These are phyloP conservation scores for Prosapia bicincta DNA, from an alignment of 2,888 invertebrate species.

Conservation along the genomic window DNA sequence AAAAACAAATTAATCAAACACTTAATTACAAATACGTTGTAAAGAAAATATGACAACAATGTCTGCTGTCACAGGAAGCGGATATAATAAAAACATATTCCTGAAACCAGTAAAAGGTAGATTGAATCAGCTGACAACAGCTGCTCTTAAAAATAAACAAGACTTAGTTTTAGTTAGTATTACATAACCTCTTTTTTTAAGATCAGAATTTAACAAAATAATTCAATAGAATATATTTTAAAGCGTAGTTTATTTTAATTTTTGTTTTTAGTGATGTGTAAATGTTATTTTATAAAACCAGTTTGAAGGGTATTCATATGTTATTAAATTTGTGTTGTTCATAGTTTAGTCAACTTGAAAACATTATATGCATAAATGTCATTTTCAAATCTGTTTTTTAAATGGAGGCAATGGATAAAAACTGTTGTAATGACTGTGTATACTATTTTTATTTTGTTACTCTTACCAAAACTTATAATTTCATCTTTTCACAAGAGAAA, in stretches of 20 bases:
- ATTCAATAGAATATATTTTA: no score
- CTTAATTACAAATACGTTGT: not conserved
- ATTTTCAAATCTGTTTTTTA: constrained; percentile 19
- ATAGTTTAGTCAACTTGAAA: no score
- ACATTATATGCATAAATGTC: no score
- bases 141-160: not conserved
- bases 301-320: no score
- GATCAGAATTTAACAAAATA: not conserved
- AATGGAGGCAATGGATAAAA: constrained; percentile 27
- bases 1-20: not conserved
- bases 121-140: not conserved
- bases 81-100: not conserved
- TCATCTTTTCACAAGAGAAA: constrained; percentile 32
- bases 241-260: no score
- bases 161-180: not conserved
- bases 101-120: not conserved
- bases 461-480: constrained; percentile 27
- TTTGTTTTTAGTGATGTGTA: no score
- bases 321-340: no score
- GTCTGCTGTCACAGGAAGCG: constrained; percentile 10
- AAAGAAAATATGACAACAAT: constrained; percentile 30
- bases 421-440: constrained; percentile 25
- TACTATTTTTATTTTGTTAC: constrained; percentile 18
- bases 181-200: not conserved
- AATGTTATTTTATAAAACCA: no score